phyloP scores from a whole-genome alignment of 1,140 invertebrate species.

The Hylyphantes graminicola region DNA sequence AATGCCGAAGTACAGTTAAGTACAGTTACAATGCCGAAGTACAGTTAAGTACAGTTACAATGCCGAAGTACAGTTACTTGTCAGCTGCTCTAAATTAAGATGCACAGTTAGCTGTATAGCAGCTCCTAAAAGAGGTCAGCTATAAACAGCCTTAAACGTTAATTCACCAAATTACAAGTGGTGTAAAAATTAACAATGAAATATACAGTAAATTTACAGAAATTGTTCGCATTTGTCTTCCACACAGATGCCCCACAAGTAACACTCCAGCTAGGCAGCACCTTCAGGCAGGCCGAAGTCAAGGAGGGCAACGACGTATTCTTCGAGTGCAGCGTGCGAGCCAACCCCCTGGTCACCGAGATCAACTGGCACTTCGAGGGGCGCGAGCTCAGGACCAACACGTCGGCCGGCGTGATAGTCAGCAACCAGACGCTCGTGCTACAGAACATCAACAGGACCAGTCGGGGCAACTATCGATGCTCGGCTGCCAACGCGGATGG shows the following conservation, averaged over 20 bases:
- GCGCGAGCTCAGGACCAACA: conserved; percentile 77
- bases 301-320: conserved; percentile 84
- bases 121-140: no score
- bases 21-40: no score
- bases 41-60: no score
- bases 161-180: no score
- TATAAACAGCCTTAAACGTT: no score
- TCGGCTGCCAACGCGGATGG: conserved; percentile 90
- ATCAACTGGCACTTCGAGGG: conserved; percentile 75
- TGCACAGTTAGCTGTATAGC: no score
- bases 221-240: neutral
- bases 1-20: no score
- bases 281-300: conserved; percentile 83
- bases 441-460: conserved; percentile 73
- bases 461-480: conserved; percentile 81
- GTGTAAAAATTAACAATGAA: no score
- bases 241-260: conserved; percentile 85
- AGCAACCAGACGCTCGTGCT: conserved; percentile 85
- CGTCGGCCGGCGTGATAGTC: conserved; percentile 79
- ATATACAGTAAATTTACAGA: no score
- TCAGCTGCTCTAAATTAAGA: no score
- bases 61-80: no score
- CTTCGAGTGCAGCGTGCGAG: conserved; percentile 88
- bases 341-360: conserved; percentile 84
- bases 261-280: conserved; percentile 82